A percentile compares a stretch with the other conserved stretches of the same genome.
Conservation (phyloP, 2,888 invertebrate genomes). For the Hymenopus coronatus region DNA sequence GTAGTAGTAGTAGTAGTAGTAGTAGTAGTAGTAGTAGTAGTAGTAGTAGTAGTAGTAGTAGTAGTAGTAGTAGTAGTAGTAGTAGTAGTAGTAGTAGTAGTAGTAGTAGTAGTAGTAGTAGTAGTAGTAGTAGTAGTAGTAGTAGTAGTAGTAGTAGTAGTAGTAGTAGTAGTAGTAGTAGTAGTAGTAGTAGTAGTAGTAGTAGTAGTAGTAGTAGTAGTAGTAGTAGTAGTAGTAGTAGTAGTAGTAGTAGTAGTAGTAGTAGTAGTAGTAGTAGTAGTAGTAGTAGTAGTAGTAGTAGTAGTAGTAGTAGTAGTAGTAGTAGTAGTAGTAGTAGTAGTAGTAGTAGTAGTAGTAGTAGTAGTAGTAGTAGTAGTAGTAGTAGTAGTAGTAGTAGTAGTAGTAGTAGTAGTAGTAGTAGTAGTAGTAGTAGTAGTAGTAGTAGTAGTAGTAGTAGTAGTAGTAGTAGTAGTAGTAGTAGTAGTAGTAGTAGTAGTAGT, state of each 20-base stretch:
- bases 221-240: slow-evolving; percentile 11
- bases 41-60: slow-evolving; percentile 11
- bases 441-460: slow-evolving; percentile 11
- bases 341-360: slow-evolving; percentile 11
- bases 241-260: slow-evolving; percentile 11
- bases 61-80: slow-evolving; percentile 11
- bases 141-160: slow-evolving; percentile 11
- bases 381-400: slow-evolving; percentile 11
- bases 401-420: slow-evolving; percentile 11
- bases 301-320: slow-evolving; percentile 11
- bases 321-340: slow-evolving; percentile 11
- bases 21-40: slow-evolving; percentile 11
- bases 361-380: slow-evolving; percentile 11
- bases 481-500: slow-evolving; percentile 11
- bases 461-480: slow-evolving; percentile 11
- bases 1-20: slow-evolving; percentile 11
- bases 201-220: slow-evolving; percentile 11
- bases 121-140: slow-evolving; percentile 11
- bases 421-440: slow-evolving; percentile 11
- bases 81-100: slow-evolving; percentile 11
- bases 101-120: slow-evolving; percentile 11
- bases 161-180: slow-evolving; percentile 11
- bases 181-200: slow-evolving; percentile 11
- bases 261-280: slow-evolving; percentile 11
- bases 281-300: slow-evolving; percentile 11